Conservation (phyloP, 2,888 invertebrate species). For the Mayetiola destructor region DNA sequence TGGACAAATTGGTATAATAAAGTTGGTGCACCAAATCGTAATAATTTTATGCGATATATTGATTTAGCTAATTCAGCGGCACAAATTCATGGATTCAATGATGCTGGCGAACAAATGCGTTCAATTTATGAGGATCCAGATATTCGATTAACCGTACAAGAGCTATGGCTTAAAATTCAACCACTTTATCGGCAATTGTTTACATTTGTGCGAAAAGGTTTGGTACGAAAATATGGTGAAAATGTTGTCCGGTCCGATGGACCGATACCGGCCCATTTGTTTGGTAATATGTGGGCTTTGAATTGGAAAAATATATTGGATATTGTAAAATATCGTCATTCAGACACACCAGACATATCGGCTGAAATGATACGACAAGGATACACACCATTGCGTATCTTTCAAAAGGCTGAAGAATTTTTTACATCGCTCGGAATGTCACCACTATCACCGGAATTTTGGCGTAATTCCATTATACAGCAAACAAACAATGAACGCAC, state of each 20-base stretch:
- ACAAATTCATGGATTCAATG: conserved; percentile 57
- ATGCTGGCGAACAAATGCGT: conserved; percentile 70
- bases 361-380: conserved; percentile 60
- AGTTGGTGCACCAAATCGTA: conserved; percentile 59
- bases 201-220: conserved; percentile 58
- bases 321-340: conserved; percentile 57
- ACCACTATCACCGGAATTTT: conserved; percentile 69
- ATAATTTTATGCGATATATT: conserved; percentile 63
- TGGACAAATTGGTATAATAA: conserved; percentile 74
- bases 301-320: conserved; percentile 65
- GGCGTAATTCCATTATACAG: conserved; percentile 66
- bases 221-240: conserved; percentile 49
- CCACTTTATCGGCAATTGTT: conserved; percentile 72
- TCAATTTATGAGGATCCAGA: conserved; percentile 55
- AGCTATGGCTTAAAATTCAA: conserved; percentile 46
- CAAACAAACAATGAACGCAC: conserved; percentile 57
- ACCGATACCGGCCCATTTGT: conserved; percentile 69
- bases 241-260: conserved; percentile 47
- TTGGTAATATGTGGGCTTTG: conserved; percentile 56
- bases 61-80: conserved; percentile 69
- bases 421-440: conserved; percentile 66
- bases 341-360: conserved; percentile 56
- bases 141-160: conserved; percentile 38
- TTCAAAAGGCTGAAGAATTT: conserved; percentile 71
- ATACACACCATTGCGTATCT: conserved; percentile 60